Evolutionary conservation across 2,797 vertebrate species (phyloP).

Genomic region (Myotis myotis): DNA sequence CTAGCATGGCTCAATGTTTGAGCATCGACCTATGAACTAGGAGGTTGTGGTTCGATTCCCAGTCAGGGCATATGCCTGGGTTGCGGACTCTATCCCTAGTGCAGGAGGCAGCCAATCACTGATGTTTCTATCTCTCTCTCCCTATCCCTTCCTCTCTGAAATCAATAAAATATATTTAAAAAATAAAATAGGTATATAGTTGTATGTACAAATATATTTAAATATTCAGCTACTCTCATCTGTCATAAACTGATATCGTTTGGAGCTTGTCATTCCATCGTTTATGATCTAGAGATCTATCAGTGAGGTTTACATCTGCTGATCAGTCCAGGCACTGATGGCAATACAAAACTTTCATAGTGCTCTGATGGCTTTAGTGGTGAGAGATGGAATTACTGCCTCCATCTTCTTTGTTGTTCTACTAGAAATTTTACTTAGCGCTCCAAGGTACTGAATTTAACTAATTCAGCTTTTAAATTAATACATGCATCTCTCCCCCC

Average conservation of each 20-base stretch:
- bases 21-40: too few relatives aligned
- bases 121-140: too few relatives aligned
- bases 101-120: too few relatives aligned
- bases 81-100: too few relatives aligned
- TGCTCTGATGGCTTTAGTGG: not conserved
- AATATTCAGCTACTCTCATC: not conserved
- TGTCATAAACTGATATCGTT: not conserved
- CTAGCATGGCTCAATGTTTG: too few relatives aligned
- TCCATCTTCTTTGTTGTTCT: not conserved
- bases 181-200: not conserved
- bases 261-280: not conserved
- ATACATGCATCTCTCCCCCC: not conserved
- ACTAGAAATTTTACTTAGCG: not conserved
- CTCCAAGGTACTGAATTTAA: not conserved
- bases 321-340: not conserved
- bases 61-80: too few relatives aligned
- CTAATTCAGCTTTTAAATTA: not conserved
- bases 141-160: too few relatives aligned
- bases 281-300: not conserved
- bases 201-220: not conserved
- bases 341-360: not conserved
- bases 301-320: not conserved
- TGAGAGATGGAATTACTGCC: not conserved
- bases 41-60: too few relatives aligned
- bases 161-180: too few relatives aligned